Conservation (phyloP, 2,113 vertebrate genomes). For the Nothoprocta perdicaria region DNA sequence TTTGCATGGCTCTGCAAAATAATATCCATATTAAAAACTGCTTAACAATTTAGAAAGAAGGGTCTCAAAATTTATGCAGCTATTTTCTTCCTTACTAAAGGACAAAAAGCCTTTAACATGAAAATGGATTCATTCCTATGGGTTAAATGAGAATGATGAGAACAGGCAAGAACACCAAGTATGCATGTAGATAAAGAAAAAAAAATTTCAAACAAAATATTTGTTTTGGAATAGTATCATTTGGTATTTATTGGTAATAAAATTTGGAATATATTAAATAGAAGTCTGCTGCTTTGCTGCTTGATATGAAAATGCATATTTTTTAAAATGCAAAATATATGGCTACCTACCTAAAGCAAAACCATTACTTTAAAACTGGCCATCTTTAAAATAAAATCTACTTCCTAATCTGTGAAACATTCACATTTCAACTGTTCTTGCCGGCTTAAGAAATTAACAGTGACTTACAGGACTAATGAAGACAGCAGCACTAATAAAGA, state of each 20-base stretch:
- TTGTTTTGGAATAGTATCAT: background rate
- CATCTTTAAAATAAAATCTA: background rate
- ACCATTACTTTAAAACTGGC: background rate
- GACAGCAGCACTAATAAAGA: background rate
- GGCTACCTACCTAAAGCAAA: background rate
- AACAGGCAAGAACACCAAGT: conserved; percentile 43
- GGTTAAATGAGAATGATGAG: conserved; percentile 45
- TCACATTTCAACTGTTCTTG: background rate
- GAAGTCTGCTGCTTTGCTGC: background rate
- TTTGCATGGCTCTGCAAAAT: conserved; percentile 21
- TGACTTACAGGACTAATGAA: background rate
- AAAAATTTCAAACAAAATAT: background rate
- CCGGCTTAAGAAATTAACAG: background rate
- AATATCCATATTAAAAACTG: conserved; percentile 39
- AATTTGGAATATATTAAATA: no score
- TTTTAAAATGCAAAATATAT: background rate
- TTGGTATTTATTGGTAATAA: no score
- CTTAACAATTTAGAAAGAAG: conserved; percentile 51
- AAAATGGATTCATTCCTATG: conserved; percentile 63
- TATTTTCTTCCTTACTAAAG: conserved; percentile 50
- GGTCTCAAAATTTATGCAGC: conserved; percentile 28
- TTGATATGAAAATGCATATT: background rate
- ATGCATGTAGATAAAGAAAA: background rate
- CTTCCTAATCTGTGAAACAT: background rate
- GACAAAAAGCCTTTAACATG: conserved; percentile 60